Conservation (phyloP, 2,888 invertebrate genomes). For the Gordius sp. region DNA sequence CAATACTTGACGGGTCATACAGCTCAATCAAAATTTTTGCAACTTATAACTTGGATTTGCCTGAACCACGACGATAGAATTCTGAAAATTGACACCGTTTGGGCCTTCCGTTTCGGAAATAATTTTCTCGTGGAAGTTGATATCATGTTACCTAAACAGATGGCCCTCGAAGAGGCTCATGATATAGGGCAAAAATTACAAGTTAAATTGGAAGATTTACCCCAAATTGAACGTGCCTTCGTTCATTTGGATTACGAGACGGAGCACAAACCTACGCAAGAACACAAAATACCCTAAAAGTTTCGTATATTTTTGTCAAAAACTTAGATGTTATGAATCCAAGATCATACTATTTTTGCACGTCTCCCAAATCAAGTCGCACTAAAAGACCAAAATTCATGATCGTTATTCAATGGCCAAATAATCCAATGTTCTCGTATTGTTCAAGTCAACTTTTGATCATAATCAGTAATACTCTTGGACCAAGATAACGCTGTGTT, state of each 20-base stretch:
- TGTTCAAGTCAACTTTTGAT: no score
- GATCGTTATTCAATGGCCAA: no score
- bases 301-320: no score
- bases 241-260: conserved; percentile 33
- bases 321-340: no score
- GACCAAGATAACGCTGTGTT: no score
- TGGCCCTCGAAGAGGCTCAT: conserved; percentile 30
- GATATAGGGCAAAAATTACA: conserved; percentile 32
- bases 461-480: no score
- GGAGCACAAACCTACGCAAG: conserved; percentile 28
- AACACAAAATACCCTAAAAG: conserved; percentile 31
- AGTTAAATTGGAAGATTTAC: conserved; percentile 30
- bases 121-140: conserved; percentile 29
- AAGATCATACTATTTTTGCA: no score
- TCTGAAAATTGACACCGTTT: conserved; percentile 30
- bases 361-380: no score
- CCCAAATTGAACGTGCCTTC: conserved; percentile 32
- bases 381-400: no score
- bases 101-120: conserved; percentile 32
- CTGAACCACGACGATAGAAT: conserved; percentile 25
- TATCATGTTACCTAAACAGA: conserved; percentile 30
- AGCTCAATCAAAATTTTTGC: conserved; percentile 15
- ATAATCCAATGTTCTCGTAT: no score
- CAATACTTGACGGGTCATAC: conserved; percentile 14
- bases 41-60: conserved; percentile 21